A percentile compares a stretch with the other conserved stretches of the same genome.
Evolutionary conservation across 2,888 invertebrate species (phyloP).

Genomic region (Microplitis deprimator): DNA sequence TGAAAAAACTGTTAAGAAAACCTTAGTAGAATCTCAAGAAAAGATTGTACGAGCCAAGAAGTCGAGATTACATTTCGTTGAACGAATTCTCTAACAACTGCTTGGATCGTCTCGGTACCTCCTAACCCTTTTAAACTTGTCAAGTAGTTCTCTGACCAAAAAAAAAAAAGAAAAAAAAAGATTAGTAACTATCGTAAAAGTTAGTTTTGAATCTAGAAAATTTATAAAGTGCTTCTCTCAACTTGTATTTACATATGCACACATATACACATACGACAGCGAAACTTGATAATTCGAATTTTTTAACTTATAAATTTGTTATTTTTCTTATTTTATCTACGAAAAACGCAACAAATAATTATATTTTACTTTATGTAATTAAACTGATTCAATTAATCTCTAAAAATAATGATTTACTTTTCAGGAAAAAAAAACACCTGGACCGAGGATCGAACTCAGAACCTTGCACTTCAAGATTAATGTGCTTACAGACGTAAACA

Average conservation of each 20-base stretch:
- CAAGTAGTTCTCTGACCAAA: not conserved
- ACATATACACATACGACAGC: not conserved
- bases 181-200: not conserved
- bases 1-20: not conserved
- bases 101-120: not conserved
- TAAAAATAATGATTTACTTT: not conserved
- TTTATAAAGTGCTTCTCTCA: slow-evolving; percentile 3
- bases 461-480: no score
- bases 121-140: slow-evolving; percentile 11
- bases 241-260: not conserved
- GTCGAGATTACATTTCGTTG: slow-evolving; percentile 17
- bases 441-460: no score
- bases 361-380: no score
- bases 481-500: no score
- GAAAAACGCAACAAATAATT: no score
- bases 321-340: no score
- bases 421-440: not conserved
- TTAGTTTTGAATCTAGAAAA: not conserved
- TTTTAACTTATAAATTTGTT: not conserved
- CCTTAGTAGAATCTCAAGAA: not conserved
- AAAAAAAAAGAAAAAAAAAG: not conserved
- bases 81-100: slow-evolving; percentile 12
- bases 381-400: no score
- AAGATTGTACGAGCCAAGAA: slow-evolving; percentile 7
- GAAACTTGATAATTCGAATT: not conserved